Base-by-base conservation (phyloP, 2,888 invertebrate species). In the Cryptus armator region DNA sequence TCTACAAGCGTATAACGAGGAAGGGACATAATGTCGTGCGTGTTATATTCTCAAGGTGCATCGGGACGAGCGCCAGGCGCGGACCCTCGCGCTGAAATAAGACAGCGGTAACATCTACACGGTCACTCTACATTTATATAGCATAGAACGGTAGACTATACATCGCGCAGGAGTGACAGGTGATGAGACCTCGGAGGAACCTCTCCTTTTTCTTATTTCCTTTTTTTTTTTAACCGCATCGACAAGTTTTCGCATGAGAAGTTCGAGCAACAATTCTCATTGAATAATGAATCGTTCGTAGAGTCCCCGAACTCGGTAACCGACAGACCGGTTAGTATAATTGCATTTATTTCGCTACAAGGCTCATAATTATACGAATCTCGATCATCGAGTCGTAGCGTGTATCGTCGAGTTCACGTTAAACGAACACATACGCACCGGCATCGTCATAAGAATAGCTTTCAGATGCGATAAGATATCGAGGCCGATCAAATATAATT, bases 111-210 rank as follows among this genome's bases (percentile, higher is more conserved):
- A 66, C 66, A 37, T 62, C 14, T 32, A 66, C 74, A 75, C 75
- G 79, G 74, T 67, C 51, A 46, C 74, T 48, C 62, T 43, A 24
- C 32, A 46, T 59, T 48, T 19, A 4, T 9, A 62, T 68, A 29
- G 12, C 48, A 51, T 24, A 16, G 10, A 32, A 62, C 37, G 24
- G 71, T 37, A 19, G 46, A 83, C 64, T 70, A 37, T 43, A 67
- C 16, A 48, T 67, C 77, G 64, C 82, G 67, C 62, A 74, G 70
- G 83, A 84, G 80, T 84, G 86, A 87, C 86, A 87, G 86, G 85
- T 86, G 86, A 87, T 80, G 85, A 86, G 86, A 53, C 82, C 84
- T 81, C 81, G 81, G 32, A 77, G 32, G 48, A 75, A 62, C 75
- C 19, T 81, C 51, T 75, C 32, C 14, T 77, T 16, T 66, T 81